A percentile compares a stretch with the other conserved stretches of the same genome.
phyloP scores from a whole-genome alignment of 2,113 vertebrate genomes.

The Sorex araneus region DNA sequence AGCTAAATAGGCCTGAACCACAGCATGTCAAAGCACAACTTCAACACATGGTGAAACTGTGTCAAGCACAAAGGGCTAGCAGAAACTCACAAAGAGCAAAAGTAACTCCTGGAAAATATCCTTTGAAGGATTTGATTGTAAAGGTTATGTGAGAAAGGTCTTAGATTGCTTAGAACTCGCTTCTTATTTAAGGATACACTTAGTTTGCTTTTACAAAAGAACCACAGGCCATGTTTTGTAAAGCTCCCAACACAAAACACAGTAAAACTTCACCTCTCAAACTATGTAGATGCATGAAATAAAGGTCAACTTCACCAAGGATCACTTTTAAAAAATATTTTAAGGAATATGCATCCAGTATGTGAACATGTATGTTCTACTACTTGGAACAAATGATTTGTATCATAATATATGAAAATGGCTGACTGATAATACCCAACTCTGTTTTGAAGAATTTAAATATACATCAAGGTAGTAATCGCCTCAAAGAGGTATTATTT shows the following conservation, averaged over 20 bases:
- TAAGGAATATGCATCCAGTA: neutral
- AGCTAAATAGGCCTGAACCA: conserved; percentile 28
- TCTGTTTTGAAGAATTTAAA: neutral
- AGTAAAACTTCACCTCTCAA: neutral
- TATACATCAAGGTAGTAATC: neutral
- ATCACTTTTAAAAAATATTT: neutral
- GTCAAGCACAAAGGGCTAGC: conserved; percentile 50
- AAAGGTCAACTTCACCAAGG: neutral
- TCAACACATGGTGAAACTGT: conserved; percentile 30
- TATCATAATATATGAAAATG: neutral
- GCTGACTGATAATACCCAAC: neutral
- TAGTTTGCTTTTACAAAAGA: conserved; percentile 58
- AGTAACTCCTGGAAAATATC: conserved; percentile 25
- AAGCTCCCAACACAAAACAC: neutral
- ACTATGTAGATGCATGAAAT: neutral
- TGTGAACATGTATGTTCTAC: neutral
- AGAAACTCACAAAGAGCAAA: conserved; percentile 50
- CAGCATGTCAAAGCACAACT: conserved; percentile 50
- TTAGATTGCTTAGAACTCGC: conserved; percentile 57
- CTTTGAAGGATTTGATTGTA: conserved; percentile 58
- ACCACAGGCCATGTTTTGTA: neutral
- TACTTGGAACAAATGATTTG: conserved; percentile 6
- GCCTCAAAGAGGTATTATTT: neutral
- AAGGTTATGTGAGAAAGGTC: conserved; percentile 37
- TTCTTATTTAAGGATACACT: conserved; percentile 58